These are phyloP conservation scores for Centropus bengalensis DNA, from an alignment of 2,113 vertebrate genomes.

Conservation along the genomic window DNA sequence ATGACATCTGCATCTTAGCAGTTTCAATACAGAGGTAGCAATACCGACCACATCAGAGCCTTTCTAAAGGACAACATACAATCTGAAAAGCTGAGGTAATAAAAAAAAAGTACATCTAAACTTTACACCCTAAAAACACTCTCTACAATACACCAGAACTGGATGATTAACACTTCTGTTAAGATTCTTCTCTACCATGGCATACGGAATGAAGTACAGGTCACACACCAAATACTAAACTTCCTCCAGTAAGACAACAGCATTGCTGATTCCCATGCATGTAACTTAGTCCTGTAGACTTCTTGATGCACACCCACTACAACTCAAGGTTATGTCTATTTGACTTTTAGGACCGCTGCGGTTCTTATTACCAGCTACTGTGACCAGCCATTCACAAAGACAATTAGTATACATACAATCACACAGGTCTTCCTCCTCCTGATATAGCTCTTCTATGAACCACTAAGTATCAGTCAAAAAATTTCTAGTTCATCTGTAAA, in stretches of 20 bases:
- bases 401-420: background rate
- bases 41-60: background rate
- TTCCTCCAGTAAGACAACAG: background rate
- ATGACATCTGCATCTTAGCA: accelerated
- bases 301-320: background rate
- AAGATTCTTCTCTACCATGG: background rate
- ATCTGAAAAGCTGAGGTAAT: background rate
- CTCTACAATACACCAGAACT: background rate
- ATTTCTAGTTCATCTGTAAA: background rate
- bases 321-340: background rate
- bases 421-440: background rate
- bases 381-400: background rate
- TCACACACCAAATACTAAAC: background rate
- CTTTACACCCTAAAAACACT: background rate
- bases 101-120: background rate
- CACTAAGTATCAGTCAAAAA: background rate
- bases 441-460: background rate
- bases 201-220: background rate
- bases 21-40: background rate
- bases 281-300: accelerated
- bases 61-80: background rate
- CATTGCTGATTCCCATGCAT: background rate
- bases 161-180: background rate
- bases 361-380: background rate
- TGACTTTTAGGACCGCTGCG: background rate